phyloP scores from a whole-genome alignment of 2,888 invertebrate genomes.

The Drosophila rellima region DNA sequence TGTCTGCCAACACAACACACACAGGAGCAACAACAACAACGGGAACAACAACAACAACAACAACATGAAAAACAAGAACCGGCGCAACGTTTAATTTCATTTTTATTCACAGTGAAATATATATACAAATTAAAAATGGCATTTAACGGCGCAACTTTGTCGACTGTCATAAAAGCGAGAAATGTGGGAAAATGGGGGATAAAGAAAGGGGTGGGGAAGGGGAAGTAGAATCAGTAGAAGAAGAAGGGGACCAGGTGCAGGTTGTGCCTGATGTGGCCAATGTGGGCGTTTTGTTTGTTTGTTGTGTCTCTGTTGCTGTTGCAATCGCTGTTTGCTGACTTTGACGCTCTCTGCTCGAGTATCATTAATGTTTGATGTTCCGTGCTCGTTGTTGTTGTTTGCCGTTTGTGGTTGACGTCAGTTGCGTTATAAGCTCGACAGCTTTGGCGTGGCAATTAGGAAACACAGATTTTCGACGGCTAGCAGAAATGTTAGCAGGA shows the following conservation, averaged over 20 bases:
- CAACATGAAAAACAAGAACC: conserved; percentile 21
- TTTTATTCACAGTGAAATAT: conserved; percentile 76
- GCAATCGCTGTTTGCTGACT: conserved; percentile 21
- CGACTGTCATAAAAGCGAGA: conserved; percentile 65
- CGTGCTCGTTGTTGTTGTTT: conserved; percentile 7
- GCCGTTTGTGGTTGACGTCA: conserved; percentile 28
- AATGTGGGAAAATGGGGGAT: conserved; percentile 28
- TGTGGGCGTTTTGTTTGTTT: conserved; percentile 28
- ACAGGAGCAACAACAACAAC: conserved; percentile 27
- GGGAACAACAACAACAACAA: conserved; percentile 17
- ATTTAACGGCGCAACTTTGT: conserved; percentile 76
- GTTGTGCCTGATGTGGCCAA: conserved; percentile 44
- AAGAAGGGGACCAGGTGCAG: conserved; percentile 24
- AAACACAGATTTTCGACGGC: conserved; percentile 16
- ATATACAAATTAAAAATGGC: conserved; percentile 75
- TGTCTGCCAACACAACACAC: conserved; percentile 48
- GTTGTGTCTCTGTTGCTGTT: conserved; percentile 6
- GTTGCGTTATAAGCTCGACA: conserved; percentile 34
- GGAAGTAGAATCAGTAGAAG: not conserved
- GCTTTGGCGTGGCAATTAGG: conserved; percentile 47
- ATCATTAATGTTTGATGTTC: conserved; percentile 53
- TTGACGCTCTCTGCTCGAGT: conserved; percentile 35
- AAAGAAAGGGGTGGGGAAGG: not conserved
- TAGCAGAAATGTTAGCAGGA: conserved; percentile 2
- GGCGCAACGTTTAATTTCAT: conserved; percentile 68